Evolutionary conservation across 2,797 vertebrate species (phyloP), one percentile per base, ranked within the genome.

Genomic region (Heliangelus exortis): DNA sequence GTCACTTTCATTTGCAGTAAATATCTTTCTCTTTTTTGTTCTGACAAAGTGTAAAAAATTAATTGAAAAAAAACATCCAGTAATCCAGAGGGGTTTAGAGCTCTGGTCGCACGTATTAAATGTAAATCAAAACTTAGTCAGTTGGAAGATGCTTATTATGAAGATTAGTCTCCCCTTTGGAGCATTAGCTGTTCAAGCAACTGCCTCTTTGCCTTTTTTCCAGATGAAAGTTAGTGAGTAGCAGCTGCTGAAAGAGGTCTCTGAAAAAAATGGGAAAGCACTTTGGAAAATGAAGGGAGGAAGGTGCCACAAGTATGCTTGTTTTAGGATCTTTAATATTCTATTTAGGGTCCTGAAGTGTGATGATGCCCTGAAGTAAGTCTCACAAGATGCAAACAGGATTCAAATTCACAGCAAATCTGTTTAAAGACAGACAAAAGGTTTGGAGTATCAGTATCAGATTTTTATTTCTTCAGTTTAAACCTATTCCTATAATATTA

Each of bases 121-220:
- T 94, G 67, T 90, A 93, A 96, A 95, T 95, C 67, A 96, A 96
- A 97, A 96, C 16, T 80, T 87, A 67, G 93, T 82, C 80, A 81
- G 11, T 95, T 91, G 91, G 93, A 97, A 96, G 88, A 79, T 96
- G 91, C 93, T 96, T 96, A 86, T 96, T 93, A 93, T 77, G 86
- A 92, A 97, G 93, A 96, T 97, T 89, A 97, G 93, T 96, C 96
- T 97, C 94, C 95, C 93, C 90, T 85, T 68, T 63, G 23, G 84
- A 90, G 95, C 95, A 92, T 95, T 71, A 61, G 59, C 80, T 89
- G 54, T 94, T 80, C 81, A 92, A 84, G 95, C 95, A 96, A 96
- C 39, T 47, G 93, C 92, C 92, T 72, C 93, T 88, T 84, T 87
- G 79, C 78, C 74, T 76, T 76, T 87, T 79, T 91, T 92, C 68